Evolutionary conservation across 2,113 vertebrate species (phyloP), one percentile per base, ranked within the genome.

Genomic region (Poeciliopsis retropinna): DNA sequence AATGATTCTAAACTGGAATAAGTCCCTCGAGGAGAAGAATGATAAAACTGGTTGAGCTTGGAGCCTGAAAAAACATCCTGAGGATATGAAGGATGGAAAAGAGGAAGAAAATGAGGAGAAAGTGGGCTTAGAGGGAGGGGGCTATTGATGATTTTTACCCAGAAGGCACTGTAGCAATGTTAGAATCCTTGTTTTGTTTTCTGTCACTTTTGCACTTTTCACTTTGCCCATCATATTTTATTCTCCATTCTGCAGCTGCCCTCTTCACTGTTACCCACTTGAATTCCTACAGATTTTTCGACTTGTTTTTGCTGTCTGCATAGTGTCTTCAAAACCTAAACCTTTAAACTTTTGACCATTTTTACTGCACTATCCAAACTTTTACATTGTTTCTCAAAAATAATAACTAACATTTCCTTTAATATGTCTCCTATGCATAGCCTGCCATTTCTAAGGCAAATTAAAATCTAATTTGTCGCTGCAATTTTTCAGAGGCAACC

Each of bases 1-100:
- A 94, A 92, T 92, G 92, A 94, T 93, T 93, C 85, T 81, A 89
- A 89, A 88, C 83, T 78, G 86, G 91, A 89, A 93, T 83, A 83
- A 89, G 89, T 91, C 87, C 87, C 90, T 65, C 19, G 13, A 74
- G 91, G 80, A 69, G 83, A 76, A 83, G 77, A 75, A 85, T 81
- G 89, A 91, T 91, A 77, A 88, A 85, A 91, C 86, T 89, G 83
- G 88, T 82, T 57, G 25, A 85, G 86, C 72, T 76, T 68, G 28
- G n/a, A 63, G 77, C 77, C 80, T 82, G 84, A 92, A 86, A 92
- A 92, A 91, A 91, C 88, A 92, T 87, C 87, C 85, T 44, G 75
- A 73, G 80, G 88, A 86, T 57, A 57, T 89, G 89, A 92, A 73
- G 78, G 78, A 91, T 87, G 80, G 81, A 78, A 66, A 81, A 47